A percentile compares a stretch with the other conserved stretches of the same genome.
phyloP scores from a whole-genome alignment of 2,888 invertebrate genomes.

The Lithosia quadra region DNA sequence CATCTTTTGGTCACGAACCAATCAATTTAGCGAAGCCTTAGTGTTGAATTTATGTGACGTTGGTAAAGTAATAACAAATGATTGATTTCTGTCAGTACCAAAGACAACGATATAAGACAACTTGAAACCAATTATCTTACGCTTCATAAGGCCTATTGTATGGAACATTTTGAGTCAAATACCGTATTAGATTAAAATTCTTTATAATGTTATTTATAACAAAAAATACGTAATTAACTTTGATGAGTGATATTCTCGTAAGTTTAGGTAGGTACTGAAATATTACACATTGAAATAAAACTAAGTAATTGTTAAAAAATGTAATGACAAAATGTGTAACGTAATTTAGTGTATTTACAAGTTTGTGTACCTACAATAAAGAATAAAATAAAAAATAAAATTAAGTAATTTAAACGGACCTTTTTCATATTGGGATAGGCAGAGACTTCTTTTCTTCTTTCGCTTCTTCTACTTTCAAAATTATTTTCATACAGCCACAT shows the following conservation, averaged over 20 bases:
- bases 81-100: background rate
- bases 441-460: too few species aligned
- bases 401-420: too few species aligned
- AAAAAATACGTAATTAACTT: background rate
- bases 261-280: background rate
- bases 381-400: too few species aligned
- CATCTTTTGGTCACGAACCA: constrained; percentile 4
- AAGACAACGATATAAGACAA: background rate
- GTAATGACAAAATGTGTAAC: too few species aligned
- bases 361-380: too few species aligned
- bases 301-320: too few species aligned
- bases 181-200: background rate
- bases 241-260: background rate
- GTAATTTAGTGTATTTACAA: too few species aligned
- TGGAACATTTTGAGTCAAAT: background rate
- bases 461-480: too few species aligned
- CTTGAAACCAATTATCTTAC: background rate
- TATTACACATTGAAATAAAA: background rate
- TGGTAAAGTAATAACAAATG: background rate
- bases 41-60: background rate
- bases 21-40: background rate
- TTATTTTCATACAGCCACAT: too few species aligned
- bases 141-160: background rate
- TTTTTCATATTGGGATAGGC: too few species aligned
- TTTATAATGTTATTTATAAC: background rate